phyloP scores from a whole-genome alignment of 2,797 vertebrate species.

The Cephalopachus bancanus region DNA sequence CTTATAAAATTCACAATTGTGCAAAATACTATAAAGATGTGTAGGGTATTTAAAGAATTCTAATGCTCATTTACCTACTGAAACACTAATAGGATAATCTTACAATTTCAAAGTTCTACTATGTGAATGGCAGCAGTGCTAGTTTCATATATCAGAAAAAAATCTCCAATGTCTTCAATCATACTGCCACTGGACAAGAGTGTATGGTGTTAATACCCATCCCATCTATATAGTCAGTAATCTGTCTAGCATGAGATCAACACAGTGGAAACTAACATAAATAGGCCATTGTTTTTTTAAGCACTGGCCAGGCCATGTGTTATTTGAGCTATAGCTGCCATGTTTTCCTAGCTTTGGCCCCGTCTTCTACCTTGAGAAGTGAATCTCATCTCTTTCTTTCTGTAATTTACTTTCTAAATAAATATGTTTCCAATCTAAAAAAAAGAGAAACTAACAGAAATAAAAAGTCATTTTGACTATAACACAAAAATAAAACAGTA shows the following conservation, averaged over 20 bases:
- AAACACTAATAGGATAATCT: background rate
- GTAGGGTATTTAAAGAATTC: slow-evolving; percentile 23
- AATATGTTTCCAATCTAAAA: too few relatives aligned
- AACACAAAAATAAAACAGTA: background rate
- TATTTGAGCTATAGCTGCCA: too few relatives aligned
- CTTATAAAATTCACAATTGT: background rate
- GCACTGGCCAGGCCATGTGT: too few relatives aligned
- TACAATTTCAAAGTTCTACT: background rate
- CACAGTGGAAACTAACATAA: background rate
- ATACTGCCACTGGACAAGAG: background rate
- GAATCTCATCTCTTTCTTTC: too few relatives aligned
- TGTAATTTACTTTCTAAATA: too few relatives aligned
- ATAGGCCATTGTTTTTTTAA: too few relatives aligned
- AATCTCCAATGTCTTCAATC: background rate
- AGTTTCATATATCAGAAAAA: background rate
- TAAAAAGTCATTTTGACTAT: slow-evolving; percentile 21
- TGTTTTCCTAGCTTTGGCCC: too few relatives aligned
- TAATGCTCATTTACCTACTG: background rate
- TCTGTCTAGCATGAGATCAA: background rate
- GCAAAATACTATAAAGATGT: background rate
- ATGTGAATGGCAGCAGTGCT: background rate
- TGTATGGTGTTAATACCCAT: background rate
- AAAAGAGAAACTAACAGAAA: background rate
- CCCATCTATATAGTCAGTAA: background rate
- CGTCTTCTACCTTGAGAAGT: too few relatives aligned